Evolutionary conservation across 2,888 invertebrate species (phyloP).

Genomic region (Amphipyra tragopoginis): DNA sequence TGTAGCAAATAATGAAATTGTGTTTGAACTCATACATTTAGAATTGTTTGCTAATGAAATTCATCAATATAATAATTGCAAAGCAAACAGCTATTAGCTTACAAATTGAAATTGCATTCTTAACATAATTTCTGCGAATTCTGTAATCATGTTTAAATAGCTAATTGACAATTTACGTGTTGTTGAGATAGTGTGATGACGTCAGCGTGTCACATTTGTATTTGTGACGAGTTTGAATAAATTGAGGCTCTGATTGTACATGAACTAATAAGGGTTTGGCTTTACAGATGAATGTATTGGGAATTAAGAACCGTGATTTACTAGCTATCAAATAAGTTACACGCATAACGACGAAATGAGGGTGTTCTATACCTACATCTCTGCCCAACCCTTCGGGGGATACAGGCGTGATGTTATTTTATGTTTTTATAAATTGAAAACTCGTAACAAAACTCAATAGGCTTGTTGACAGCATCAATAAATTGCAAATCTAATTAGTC

Average conservation of each 20-base stretch:
- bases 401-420: too few relatives aligned
- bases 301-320: too few relatives aligned
- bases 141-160: background rate
- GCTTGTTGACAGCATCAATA: too few relatives aligned
- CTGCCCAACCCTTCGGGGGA: too few relatives aligned
- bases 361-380: too few relatives aligned
- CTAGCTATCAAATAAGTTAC: too few relatives aligned
- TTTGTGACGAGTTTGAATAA: constrained; percentile 1
- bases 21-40: background rate
- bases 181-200: constrained; percentile 6
- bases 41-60: constrained; percentile 14
- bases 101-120: constrained; percentile 13
- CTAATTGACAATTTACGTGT: constrained; percentile 7
- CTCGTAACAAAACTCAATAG: too few relatives aligned
- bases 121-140: constrained; percentile 13
- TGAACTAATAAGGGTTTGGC: too few relatives aligned
- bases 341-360: too few relatives aligned
- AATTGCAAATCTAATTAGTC: too few relatives aligned
- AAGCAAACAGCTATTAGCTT: constrained; percentile 10
- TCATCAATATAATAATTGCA: constrained; percentile 8
- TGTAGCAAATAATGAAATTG: constrained; percentile 1
- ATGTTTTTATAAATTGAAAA: too few relatives aligned
- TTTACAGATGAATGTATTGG: too few relatives aligned
- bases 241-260: background rate
- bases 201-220: background rate